A percentile compares a stretch with the other conserved stretches of the same genome.
Conservation (phyloP, 2,113 vertebrate genomes). For the Lepisosteus oculatus region DNA sequence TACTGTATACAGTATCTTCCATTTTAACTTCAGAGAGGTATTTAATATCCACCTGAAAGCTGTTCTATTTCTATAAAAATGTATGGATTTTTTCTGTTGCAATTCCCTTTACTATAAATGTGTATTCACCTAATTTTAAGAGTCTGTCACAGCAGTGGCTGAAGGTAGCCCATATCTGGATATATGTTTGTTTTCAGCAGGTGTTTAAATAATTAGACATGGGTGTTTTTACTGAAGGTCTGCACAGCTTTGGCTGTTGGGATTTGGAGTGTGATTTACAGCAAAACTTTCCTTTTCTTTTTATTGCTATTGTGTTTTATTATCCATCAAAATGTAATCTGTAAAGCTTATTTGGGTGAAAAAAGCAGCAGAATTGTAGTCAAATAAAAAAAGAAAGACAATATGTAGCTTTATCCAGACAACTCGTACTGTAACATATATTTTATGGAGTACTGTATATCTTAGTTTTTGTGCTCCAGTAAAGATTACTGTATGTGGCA, state of each 20-base stretch:
- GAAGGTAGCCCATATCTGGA: neutral
- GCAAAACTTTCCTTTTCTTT: slow-evolving; percentile 15
- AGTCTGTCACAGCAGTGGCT: neutral
- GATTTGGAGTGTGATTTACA: slow-evolving; percentile 15
- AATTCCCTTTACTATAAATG: no score
- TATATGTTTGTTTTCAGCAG: neutral
- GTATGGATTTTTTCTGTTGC: no score
- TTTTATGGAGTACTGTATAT: slow-evolving; percentile 10
- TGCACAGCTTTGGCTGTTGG: neutral
- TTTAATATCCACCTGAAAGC: no score
- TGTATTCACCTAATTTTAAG: no score
- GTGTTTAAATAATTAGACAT: slow-evolving; percentile 14
- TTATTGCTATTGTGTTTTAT: slow-evolving; percentile 24
- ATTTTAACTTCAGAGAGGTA: no score
- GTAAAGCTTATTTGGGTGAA: neutral
- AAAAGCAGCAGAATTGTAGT: neutral
- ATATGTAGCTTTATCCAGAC: neutral
- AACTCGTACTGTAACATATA: slow-evolving; percentile 5
- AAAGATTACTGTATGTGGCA: neutral
- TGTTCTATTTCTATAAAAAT: no score
- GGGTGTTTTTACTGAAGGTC: neutral
- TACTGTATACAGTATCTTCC: no score
- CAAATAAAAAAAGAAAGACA: neutral
- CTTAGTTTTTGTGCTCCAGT: neutral
- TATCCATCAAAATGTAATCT: slow-evolving; percentile 9